phyloP scores from a whole-genome alignment of 2,888 invertebrate genomes.

The Drosophila sordidula region DNA sequence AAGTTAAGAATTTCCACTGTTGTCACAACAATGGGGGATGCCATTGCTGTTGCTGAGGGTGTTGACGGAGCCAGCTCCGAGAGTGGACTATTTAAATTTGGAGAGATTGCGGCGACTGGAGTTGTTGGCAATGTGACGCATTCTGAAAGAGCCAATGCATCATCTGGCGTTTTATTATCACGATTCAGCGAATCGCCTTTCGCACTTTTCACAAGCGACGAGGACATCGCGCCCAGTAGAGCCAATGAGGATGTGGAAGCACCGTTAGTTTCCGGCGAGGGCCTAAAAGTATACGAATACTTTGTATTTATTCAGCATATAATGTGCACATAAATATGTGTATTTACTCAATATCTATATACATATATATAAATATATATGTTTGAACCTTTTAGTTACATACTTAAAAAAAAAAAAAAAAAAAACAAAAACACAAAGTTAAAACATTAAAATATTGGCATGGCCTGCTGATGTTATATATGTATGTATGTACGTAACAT shows the following conservation, averaged over 20 bases:
- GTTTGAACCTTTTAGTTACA: conserved; percentile 10
- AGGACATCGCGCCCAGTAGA: conserved; percentile 50
- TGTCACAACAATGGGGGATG: conserved; percentile 67
- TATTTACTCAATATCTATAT: conserved; percentile 1
- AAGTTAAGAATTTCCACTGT: conserved; percentile 62
- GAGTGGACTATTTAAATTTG: conserved; percentile 50
- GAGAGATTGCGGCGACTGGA: conserved; percentile 48
- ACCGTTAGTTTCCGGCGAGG: conserved; percentile 34
- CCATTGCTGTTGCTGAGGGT: conserved; percentile 60
- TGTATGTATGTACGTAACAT: not conserved
- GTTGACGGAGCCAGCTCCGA: conserved; percentile 63
- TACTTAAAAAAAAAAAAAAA: conserved; percentile 9
- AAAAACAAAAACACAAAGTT: conserved; percentile 17
- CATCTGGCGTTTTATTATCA: conserved; percentile 32
- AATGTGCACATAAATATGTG: not conserved
- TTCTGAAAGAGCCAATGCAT: conserved; percentile 40
- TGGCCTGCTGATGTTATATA: conserved; percentile 21
- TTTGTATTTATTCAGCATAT: too few species aligned
- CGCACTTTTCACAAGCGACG: conserved; percentile 47
- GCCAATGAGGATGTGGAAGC: conserved; percentile 60
- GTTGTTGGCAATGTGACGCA: conserved; percentile 51
- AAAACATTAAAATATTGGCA: conserved; percentile 20
- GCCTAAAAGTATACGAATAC: conserved; percentile 28
- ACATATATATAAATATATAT: not conserved
- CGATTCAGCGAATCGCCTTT: conserved; percentile 22